A percentile compares a stretch with the other conserved stretches of the same genome.
phyloP scores from a whole-genome alignment of 2,113 vertebrate genomes.

The Leptobrachium ailaonicum region DNA sequence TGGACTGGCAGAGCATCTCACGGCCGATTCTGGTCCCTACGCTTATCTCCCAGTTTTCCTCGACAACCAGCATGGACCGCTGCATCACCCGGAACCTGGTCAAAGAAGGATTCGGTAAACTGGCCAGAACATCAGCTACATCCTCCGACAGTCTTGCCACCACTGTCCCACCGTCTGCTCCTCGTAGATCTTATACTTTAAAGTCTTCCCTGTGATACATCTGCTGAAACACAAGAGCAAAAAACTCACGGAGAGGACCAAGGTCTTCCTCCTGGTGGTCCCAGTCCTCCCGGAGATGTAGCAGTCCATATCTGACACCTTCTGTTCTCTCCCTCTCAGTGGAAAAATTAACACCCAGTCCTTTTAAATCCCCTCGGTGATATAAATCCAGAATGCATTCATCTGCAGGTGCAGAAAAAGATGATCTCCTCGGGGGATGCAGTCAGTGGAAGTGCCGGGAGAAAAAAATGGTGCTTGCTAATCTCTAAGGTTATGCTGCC shows the following conservation, averaged over 20 bases:
- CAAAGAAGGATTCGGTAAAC: conserved; percentile 77
- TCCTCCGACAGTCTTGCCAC: conserved; percentile 88
- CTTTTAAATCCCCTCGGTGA: conserved; percentile 52
- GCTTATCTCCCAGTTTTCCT: conserved; percentile 91
- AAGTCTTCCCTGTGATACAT: conserved; percentile 72
- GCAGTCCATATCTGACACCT: conserved; percentile 47
- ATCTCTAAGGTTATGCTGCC: conserved; percentile 33
- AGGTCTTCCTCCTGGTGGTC: conserved; percentile 63
- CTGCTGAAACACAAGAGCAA: conserved; percentile 56
- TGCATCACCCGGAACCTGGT: conserved; percentile 94
- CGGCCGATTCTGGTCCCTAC: conserved; percentile 90
- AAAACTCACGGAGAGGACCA: conserved; percentile 65
- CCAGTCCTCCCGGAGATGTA: conserved; percentile 48
- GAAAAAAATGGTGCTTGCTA: not conserved
- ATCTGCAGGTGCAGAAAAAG: conserved; percentile 17
- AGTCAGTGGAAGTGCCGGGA: conserved; percentile 15
- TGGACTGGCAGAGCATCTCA: conserved; percentile 91
- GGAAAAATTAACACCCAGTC: conserved; percentile 53
- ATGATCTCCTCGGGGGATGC: not conserved
- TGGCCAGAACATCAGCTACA: conserved; percentile 78
- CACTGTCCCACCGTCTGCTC: conserved; percentile 90
- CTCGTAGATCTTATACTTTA: conserved; percentile 94
- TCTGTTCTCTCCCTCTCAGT: conserved; percentile 21
- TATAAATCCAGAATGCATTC: conserved; percentile 56
- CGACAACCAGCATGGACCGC: conserved; percentile 79